Base-by-base conservation (phyloP, 2,113 vertebrate species). In the Channa argus region DNA sequence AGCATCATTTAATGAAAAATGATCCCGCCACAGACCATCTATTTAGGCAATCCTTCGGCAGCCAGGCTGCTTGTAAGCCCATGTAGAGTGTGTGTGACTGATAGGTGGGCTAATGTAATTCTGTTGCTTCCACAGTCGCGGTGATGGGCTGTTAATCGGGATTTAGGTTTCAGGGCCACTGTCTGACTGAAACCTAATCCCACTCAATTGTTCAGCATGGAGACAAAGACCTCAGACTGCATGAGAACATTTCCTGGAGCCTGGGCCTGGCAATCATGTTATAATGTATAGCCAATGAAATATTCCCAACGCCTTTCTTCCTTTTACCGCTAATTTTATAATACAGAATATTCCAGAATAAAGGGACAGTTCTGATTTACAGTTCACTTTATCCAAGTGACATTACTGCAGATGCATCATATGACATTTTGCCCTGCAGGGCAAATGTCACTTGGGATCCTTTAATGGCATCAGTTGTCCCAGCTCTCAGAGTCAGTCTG, bases 131-230 rank as follows among this genome's bases (percentile, higher is more conserved):
- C 77, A 50, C 51, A 38, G 83, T 67, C 41, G 51, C 46, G 58
- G 55, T 58, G 75, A 91, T 82, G 76, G 63, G 71, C 84, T 85
- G 79, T 87, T 91, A 89, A 92, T 93, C 90, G 88, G 86, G 89
- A 91, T 92, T 89, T 88, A 88, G 79, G 78, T 80, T 83, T 71
- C 80, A 74, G 59, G 71, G 78, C 85, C 79, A 69, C 51, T 78
- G 87, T 84, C 63, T 74, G 72, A 80, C 72, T 76, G 69, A 68
- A 82, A 85, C 74, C 74, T 83, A 89, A 92, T 91, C 79, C 74
- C 34, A 9, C 67, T 70, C 76, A 90, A 86, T 87, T 74, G 71
- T 80, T 80, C 79, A 74, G 63, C 45, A 13, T 9, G 51, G 75
- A 88, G 64, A 77, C 81, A 60, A 69, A 73, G 73, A 67, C 74